Evolutionary conservation across 1,140 invertebrate genomes (phyloP), one percentile per base, ranked within the genome.

Genomic region (Bicyclus anynana): DNA sequence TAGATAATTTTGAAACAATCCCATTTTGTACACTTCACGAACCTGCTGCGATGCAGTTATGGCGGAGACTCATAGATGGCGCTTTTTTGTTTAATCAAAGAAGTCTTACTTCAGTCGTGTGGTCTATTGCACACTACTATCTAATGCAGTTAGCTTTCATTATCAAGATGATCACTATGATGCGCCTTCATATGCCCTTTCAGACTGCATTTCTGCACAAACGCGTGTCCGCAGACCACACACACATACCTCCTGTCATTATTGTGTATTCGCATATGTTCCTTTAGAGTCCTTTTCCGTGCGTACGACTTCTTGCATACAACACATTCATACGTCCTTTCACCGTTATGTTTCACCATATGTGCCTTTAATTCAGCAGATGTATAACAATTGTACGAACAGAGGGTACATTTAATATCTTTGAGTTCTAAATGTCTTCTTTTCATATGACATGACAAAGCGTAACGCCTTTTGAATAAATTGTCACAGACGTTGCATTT

Each of bases 271-370:
- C 92, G 91, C 56, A 93, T 89, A 72, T 94, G 93, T 33, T 93
- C 90, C 42, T 91, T 90, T 88, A 94, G 90, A 38, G 92, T 93
- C 67, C 93, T 91, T 62, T 92, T 91, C 33, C 93, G 84, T 0
- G 91, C 92, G 72, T 92, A 93, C 3, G 89, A 74, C 44, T 91
- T 89, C 13, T 88, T 81, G 66, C 92, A 93, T 2, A 91, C 81
- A 10, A 73, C 62, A 70, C 91, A 92, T 2, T 90, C 88, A 55
- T 85, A 87, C 5, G 84, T 72, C 20, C 88, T 82, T 52, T 91
- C 92, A 0, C 92, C 92, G 1, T 91, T 91, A 62, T 93, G 92
- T 16, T 91, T 92, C 20, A 93, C 77, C 87, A 95, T 94, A 74
- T 91, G 90, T n/a, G 77, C 71, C 21, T 80, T 84, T 12, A 91